Evolutionary conservation across 2,113 vertebrate species (phyloP), one percentile per base, ranked within the genome.

Genomic region (Sebastes schlegelii): DNA sequence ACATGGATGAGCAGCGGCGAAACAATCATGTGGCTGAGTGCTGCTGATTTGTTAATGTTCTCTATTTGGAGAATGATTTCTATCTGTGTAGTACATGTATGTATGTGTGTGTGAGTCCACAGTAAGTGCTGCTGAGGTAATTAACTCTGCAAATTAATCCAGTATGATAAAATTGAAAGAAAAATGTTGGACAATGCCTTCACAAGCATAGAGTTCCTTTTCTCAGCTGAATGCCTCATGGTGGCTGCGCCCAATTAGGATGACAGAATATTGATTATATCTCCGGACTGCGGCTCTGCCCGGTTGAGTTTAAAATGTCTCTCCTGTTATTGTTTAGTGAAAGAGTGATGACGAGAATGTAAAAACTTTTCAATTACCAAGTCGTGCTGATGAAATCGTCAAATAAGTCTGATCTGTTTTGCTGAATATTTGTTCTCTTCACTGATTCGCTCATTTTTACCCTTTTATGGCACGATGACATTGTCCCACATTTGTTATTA

Each of bases 71-170:
- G 16, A 67, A n/a, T 45, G 65, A 86, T 82, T 80, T 80, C 43
- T 69, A 79, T 90, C 77, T 68, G 14, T 55, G 51, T 7, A 58
- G 54, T 26, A 21, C 42, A 49, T 45, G 8, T 43, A 0, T 34
- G 9, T 55, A 1, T 61, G 43, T 62, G 55, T 61, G 45, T 70
- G 40, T 48, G 57, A 7, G 65, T 72, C 19, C 60, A 46, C 34
- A 72, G 51, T 57, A 34, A 69, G 64, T 52, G 58, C n/a, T 43
- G 65, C n/a, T 57, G 62, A 85, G 54, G 46, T 74, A 83, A 91
- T 92, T 92, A 93, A 77, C 72, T 85, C 55, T 6, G 49, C 64
- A 81, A 76, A 88, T 90, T 86, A 91, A 77, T 82, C 79, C 67
- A 34, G 66, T 17, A 17, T 68, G 85, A 89, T 83, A 77, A 77